A percentile compares a stretch with the other conserved stretches of the same genome.
phyloP scores from a whole-genome alignment of 2,797 vertebrate genomes.

The Lutjanus argentimaculatus region DNA sequence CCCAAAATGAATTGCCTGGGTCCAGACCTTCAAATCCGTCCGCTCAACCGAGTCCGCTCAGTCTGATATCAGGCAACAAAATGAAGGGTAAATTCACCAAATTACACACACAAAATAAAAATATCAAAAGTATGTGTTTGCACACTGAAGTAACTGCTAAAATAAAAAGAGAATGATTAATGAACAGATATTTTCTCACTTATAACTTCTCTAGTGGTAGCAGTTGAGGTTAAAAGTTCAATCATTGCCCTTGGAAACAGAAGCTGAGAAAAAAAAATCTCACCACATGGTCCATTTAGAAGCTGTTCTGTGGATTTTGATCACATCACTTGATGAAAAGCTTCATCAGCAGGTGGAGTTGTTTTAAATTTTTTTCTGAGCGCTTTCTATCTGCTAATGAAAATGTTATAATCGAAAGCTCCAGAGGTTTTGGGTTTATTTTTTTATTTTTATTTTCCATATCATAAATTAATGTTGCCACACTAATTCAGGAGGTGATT shows the following conservation, averaged over 20 bases:
- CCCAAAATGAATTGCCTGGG: not conserved
- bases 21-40: too few relatives aligned
- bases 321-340: not conserved
- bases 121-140: too few relatives aligned
- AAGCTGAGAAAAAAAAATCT: not conserved
- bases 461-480: too few relatives aligned
- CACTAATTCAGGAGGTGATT: too few relatives aligned
- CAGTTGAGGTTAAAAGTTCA: not conserved
- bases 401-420: not conserved
- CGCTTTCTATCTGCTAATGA: not conserved
- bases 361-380: too few relatives aligned
- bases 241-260: not conserved
- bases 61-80: not conserved
- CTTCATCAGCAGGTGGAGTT: not conserved
- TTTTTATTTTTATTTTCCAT: too few relatives aligned
- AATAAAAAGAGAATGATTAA: too few relatives aligned
- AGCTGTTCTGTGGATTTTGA: not conserved
- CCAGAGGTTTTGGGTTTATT: not conserved
- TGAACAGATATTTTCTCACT: not conserved
- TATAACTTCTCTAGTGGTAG: not conserved
- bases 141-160: too few relatives aligned
- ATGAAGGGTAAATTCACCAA: not conserved
- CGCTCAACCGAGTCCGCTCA: too few relatives aligned
- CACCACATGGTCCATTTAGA: not conserved
- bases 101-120: not conserved